Percentiles rank a stretch among this genome's conserved stretches.
phyloP scores from a whole-genome alignment of 1,140 invertebrate genomes.

The Oryzaephilus surinamensis region DNA sequence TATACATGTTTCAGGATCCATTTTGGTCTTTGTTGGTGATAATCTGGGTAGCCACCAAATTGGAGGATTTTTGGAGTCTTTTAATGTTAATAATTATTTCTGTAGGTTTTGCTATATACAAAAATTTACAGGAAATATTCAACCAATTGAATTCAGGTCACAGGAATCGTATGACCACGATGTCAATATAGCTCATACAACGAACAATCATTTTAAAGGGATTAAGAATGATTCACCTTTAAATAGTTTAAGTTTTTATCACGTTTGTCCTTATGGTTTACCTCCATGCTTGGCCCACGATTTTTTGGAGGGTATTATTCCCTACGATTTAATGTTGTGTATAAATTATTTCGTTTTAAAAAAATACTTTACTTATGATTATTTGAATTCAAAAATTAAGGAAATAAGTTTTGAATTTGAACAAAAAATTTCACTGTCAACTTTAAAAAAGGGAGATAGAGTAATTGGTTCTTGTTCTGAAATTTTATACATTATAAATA shows the following conservation, averaged over 20 bases:
- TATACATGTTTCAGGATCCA: constrained; percentile 5
- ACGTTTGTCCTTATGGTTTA: constrained; percentile 8
- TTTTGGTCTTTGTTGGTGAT: constrained; percentile 11
- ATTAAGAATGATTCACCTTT: constrained; percentile 1
- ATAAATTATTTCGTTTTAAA: constrained; percentile 4
- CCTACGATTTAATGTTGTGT: constrained; percentile 1
- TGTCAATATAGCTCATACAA: neutral
- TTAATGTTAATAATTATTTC: constrained; percentile 7
- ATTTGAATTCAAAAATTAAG: neutral
- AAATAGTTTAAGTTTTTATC: constrained; percentile 6
- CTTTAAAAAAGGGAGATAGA: constrained; percentile 2
- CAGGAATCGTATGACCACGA: constrained; percentile 2
- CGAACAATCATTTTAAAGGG: neutral
- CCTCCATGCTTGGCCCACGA: constrained; percentile 10
- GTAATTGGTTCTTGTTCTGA: constrained; percentile 1
- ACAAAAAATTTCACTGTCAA: neutral
- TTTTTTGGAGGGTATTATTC: constrained; percentile 11
- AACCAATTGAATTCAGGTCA: neutral
- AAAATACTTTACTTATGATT: constrained; percentile 1
- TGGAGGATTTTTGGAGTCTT: constrained; percentile 18
- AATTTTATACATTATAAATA: constrained; percentile 1
- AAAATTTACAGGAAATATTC: neutral
- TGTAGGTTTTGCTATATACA: constrained; percentile 16
- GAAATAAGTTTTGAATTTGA: neutral
- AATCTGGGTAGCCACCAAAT: constrained; percentile 20